Evolutionary conservation across 1,140 invertebrate species (phyloP), one percentile per base, ranked within the genome.

Genomic region (Schmidtea mediterranea): DNA sequence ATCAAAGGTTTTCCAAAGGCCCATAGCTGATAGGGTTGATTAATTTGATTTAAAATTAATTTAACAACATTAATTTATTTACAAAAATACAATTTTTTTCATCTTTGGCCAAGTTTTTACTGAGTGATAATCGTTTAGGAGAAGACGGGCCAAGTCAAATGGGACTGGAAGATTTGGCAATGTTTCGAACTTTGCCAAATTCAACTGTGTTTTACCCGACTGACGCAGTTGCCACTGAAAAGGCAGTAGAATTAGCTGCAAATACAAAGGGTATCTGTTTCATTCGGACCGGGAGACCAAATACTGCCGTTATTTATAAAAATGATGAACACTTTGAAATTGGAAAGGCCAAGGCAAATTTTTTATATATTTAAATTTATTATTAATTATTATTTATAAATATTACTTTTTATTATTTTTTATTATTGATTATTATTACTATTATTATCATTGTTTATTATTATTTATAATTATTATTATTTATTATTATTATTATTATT

Each of bases 61-160:
- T n/a, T n/a, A n/a, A n/a, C n/a, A n/a, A n/a, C n/a, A n/a, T n/a
- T n/a, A n/a, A n/a, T n/a, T n/a, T n/a, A n/a, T n/a, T n/a, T n/a
- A n/a, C n/a, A n/a, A n/a, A n/a, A n/a, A n/a, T n/a, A n/a, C n/a
- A n/a, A n/a, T n/a, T n/a, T n/a, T n/a, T n/a, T n/a, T n/a, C n/a
- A n/a, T n/a, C n/a, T n/a, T n/a, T n/a, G n/a, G n/a, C n/a, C n/a
- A n/a, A n/a, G n/a, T n/a, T n/a, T n/a, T n/a, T n/a, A n/a, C n/a
- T n/a, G n/a, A n/a, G n/a, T n/a, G n/a, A n/a, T n/a, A n/a, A 36
- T 26, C 52, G 13, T 55, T 24, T 53, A 68, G 83, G 84, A 45
- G 86, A 92, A 66, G 89, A 95, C 70, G 90, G 90, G 3, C 89
- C 90, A n/a, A 89, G 82, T 45, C 90, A 98, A 70, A 98, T 98